phyloP scores from a whole-genome alignment of 1,140 invertebrate genomes.

The Hormaphis cornu region DNA sequence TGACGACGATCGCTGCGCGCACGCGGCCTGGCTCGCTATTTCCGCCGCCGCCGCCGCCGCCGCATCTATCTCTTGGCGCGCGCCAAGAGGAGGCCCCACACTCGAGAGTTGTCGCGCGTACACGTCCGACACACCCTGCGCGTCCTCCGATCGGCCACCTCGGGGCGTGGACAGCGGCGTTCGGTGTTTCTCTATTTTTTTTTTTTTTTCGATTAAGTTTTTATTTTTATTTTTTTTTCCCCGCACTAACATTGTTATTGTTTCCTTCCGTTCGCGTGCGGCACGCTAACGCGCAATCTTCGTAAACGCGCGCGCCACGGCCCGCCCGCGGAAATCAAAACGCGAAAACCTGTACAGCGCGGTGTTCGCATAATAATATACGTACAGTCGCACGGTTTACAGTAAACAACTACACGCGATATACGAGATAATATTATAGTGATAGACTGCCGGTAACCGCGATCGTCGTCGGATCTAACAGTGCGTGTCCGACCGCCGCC shows the following conservation, averaged over 20 bases:
- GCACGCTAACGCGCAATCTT: background rate
- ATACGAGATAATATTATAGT: too few relatives aligned
- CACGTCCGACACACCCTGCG: conserved; percentile 31
- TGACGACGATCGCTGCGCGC: background rate
- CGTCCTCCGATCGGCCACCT: conserved; percentile 13
- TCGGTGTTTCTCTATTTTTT: too few relatives aligned
- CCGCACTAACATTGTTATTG: background rate
- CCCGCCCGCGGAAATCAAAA: too few relatives aligned
- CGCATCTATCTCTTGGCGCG: conserved; percentile 13
- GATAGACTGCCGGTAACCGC: too few relatives aligned
- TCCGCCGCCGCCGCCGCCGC: background rate
- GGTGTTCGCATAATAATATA: background rate
- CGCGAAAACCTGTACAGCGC: too few relatives aligned
- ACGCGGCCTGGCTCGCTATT: conserved; percentile 7
- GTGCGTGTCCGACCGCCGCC: background rate
- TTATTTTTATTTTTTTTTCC: background rate
- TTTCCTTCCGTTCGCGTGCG: background rate
- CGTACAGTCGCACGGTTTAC: too few relatives aligned
- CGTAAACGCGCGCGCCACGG: too few relatives aligned
- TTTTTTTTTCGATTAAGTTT: too few relatives aligned
- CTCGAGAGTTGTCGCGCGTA: conserved; percentile 31
- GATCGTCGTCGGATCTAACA: background rate
- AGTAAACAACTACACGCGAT: background rate
- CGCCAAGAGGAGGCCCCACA: conserved; percentile 11
- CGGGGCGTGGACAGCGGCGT: conserved; percentile 28